Evolutionary conservation across 2,113 vertebrate genomes (phyloP).

Genomic region (Hystrix cristata): DNA sequence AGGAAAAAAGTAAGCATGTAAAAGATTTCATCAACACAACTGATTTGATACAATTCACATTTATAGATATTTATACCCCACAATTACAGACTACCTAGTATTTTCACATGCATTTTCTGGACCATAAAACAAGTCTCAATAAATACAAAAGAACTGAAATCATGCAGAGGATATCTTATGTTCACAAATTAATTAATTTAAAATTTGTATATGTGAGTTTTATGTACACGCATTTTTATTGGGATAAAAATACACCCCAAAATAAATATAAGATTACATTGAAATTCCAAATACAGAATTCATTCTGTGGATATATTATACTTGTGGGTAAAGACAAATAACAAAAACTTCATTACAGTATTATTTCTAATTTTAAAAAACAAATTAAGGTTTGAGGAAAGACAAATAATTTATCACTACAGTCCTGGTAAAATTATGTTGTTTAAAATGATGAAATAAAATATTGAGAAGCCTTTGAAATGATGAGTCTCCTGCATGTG

Average conservation of each 20-base stretch:
- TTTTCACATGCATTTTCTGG: background rate
- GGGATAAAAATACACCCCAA: background rate
- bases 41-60: background rate
- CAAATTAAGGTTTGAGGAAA: background rate
- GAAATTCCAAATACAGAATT: slow-evolving; percentile 6
- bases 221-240: background rate
- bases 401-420: background rate
- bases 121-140: background rate
- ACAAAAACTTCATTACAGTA: background rate
- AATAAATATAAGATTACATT: background rate
- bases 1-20: background rate
- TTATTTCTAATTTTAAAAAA: background rate
- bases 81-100: background rate
- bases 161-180: background rate
- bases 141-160: background rate
- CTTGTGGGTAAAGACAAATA: background rate
- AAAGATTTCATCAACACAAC: background rate
- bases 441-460: background rate
- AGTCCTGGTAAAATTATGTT: background rate
- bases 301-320: background rate
- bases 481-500: background rate
- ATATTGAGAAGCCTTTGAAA: slow-evolving; percentile 5
- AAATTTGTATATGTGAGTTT: background rate
- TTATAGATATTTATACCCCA: background rate
- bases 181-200: background rate